Conservation (phyloP, 2,797 vertebrate genomes). For the Microchirus variegatus region DNA sequence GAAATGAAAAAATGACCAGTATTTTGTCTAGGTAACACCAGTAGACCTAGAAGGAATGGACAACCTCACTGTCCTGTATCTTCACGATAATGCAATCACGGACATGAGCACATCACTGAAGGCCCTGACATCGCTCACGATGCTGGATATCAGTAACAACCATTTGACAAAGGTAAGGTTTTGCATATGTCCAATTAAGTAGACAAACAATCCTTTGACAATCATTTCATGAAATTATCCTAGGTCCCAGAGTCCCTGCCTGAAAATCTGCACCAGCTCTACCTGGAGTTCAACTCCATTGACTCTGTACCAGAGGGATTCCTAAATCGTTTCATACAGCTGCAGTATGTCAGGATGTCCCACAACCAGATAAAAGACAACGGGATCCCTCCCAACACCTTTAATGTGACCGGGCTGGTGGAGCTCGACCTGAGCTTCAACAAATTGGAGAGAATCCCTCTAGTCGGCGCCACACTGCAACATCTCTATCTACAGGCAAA, state of each 20-base stretch:
- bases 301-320: slow-evolving; percentile 87
- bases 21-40: slow-evolving; percentile 77
- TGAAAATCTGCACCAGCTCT: slow-evolving; percentile 89
- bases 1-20: neutral
- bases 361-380: slow-evolving; percentile 92
- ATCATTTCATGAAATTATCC: neutral
- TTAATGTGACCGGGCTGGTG: slow-evolving; percentile 92
- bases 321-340: slow-evolving; percentile 83
- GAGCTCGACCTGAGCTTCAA: slow-evolving; percentile 97
- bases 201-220: neutral
- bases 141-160: slow-evolving; percentile 92
- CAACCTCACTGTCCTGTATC: slow-evolving; percentile 91
- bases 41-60: slow-evolving; percentile 89
- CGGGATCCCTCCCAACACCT: slow-evolving; percentile 89
- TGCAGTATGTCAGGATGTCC: slow-evolving; percentile 90
- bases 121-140: slow-evolving; percentile 86
- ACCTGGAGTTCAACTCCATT: slow-evolving; percentile 92
- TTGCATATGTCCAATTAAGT: neutral
- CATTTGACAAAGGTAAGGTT: slow-evolving; percentile 82
- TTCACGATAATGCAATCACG: slow-evolving; percentile 89
- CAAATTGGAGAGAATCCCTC: slow-evolving; percentile 93
- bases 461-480: slow-evolving; percentile 89
- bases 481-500: slow-evolving; percentile 97
- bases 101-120: slow-evolving; percentile 87
- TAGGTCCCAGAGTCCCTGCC: slow-evolving; percentile 89